Evolutionary conservation across 1,140 invertebrate species (phyloP).

Genomic region (Diprion similis): DNA sequence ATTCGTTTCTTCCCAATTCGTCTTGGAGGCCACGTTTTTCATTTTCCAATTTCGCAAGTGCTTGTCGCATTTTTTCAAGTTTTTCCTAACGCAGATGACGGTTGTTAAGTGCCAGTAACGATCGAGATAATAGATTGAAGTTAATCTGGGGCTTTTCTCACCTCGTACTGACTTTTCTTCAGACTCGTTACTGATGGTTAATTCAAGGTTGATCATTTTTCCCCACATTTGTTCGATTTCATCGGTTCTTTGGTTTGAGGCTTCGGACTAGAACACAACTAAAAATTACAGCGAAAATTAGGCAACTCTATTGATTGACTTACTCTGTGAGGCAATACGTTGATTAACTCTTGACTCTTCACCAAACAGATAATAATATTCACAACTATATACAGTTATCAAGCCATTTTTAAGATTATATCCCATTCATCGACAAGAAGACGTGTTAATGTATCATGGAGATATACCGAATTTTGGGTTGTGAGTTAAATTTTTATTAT

Average conservation of each 20-base stretch:
- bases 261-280: conserved; percentile 68
- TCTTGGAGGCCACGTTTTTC: conserved; percentile 83
- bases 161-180: conserved; percentile 82
- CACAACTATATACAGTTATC: too few relatives aligned
- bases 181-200: conserved; percentile 70
- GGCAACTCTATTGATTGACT: too few relatives aligned
- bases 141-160: conserved; percentile 39
- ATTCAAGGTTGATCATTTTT: conserved; percentile 79
- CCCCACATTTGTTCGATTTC: conserved; percentile 80
- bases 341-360: too few relatives aligned
- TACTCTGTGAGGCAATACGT: too few relatives aligned
- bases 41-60: conserved; percentile 73
- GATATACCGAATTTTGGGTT: too few relatives aligned
- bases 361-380: too few relatives aligned
- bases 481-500: too few relatives aligned
- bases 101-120: conserved; percentile 25
- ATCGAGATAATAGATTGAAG: background rate
- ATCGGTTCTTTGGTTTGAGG: conserved; percentile 78
- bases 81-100: conserved; percentile 64
- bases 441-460: too few relatives aligned
- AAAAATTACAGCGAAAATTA: too few relatives aligned
- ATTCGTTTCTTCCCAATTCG: conserved; percentile 78
- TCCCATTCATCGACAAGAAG: too few relatives aligned
- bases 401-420: too few relatives aligned
- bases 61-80: conserved; percentile 72